Conservation (phyloP, 2,888 invertebrate genomes). For the Apamea sordens region DNA sequence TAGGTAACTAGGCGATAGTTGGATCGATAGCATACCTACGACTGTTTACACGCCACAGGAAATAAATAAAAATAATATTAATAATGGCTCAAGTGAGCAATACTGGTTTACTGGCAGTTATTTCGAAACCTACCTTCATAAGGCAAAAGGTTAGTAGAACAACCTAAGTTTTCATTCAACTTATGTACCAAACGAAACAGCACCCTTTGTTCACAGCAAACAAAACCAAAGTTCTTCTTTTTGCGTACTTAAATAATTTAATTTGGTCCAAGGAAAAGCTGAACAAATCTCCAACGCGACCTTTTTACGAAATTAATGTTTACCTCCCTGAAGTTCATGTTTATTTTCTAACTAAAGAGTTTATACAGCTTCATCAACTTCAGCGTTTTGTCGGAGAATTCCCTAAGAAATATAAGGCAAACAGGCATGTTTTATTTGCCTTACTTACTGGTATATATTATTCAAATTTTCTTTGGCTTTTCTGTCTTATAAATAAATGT, state of each 20-base stretch:
- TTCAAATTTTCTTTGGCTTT: neutral
- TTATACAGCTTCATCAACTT: slow-evolving; percentile 31
- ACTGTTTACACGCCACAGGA: slow-evolving; percentile 13
- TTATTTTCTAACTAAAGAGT: slow-evolving; percentile 8
- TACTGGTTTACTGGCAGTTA: slow-evolving; percentile 91
- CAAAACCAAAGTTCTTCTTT: neutral
- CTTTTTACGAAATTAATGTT: slow-evolving; percentile 17
- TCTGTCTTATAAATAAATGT: too few species aligned
- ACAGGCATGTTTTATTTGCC: neutral
- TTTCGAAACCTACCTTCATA: slow-evolving; percentile 83
- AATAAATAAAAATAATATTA: slow-evolving; percentile 47
- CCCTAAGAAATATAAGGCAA: neutral
- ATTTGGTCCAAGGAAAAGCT: slow-evolving; percentile 10
- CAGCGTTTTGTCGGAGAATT: slow-evolving; percentile 1
- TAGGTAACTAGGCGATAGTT: slow-evolving; percentile 80
- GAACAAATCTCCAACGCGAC: neutral
- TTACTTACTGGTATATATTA: neutral
- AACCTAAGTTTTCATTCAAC: slow-evolving; percentile 6
- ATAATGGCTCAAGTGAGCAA: slow-evolving; percentile 91
- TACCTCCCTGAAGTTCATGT: neutral
- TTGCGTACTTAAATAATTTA: slow-evolving; percentile 16
- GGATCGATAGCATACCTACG: slow-evolving; percentile 76
- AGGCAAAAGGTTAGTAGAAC: slow-evolving; percentile 77
- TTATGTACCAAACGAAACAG: neutral
- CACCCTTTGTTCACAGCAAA: slow-evolving; percentile 26